Evolutionary conservation across 2,797 vertebrate species (phyloP).

Genomic region (Catostomus latipinnis): DNA sequence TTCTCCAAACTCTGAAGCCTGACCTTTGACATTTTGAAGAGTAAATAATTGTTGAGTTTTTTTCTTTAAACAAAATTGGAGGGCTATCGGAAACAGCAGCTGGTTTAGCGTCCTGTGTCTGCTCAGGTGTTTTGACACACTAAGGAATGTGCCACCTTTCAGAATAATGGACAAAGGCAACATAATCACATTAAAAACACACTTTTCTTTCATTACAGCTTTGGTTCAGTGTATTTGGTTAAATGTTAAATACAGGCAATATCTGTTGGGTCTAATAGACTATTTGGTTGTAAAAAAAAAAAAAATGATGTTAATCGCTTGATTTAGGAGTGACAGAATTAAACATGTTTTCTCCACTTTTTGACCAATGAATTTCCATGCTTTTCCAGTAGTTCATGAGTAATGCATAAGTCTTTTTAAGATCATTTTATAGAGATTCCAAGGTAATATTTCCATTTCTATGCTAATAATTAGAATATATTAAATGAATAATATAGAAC

Average conservation of each 20-base stretch:
- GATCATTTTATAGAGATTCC: no score
- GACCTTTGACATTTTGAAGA: constrained; percentile 63
- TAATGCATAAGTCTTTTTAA: no score
- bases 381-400: no score
- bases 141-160: constrained; percentile 45
- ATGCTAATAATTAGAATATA: no score
- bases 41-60: constrained; percentile 70
- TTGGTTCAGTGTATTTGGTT: neutral
- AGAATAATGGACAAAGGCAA: constrained; percentile 43
- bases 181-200: constrained; percentile 20
- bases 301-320: neutral
- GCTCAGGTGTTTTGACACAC: constrained; percentile 55
- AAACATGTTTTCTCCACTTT: no score
- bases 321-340: neutral
- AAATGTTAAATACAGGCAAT: neutral
- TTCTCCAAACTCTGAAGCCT: constrained; percentile 40
- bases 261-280: neutral
- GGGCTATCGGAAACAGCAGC: constrained; percentile 57
- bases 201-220: neutral
- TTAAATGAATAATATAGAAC: no score
- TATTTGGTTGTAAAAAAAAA: neutral
- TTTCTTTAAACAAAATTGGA: constrained; percentile 61
- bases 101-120: constrained; percentile 57
- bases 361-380: no score
- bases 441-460: no score